Conservation (phyloP, 2,797 vertebrate genomes). For the Gila robusta region DNA sequence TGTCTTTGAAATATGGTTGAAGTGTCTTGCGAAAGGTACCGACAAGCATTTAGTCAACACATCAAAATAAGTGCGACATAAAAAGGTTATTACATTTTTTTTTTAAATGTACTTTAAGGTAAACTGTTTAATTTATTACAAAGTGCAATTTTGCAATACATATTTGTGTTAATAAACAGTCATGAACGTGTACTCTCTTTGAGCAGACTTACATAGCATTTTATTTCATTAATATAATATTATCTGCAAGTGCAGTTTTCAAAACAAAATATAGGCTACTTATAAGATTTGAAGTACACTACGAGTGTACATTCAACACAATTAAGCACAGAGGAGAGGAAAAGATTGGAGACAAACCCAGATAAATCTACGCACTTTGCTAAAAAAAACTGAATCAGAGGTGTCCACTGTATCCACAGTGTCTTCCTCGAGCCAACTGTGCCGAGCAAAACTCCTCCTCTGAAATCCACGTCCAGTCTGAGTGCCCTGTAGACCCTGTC, state of each 20-base stretch:
- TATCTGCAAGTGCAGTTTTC: neutral
- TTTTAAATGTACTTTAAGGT: neutral
- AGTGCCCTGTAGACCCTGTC: slow-evolving; percentile 81
- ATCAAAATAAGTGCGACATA: neutral
- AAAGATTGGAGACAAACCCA: neutral
- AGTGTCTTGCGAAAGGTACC: neutral
- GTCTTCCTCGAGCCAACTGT: slow-evolving; percentile 93
- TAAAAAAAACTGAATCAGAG: slow-evolving; percentile 91
- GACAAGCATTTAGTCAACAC: neutral
- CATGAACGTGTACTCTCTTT: neutral
- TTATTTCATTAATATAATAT: neutral
- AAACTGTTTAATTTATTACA: neutral
- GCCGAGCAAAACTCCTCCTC: slow-evolving; percentile 87
- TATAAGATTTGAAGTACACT: neutral
- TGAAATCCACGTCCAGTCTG: slow-evolving; percentile 76
- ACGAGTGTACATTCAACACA: neutral
- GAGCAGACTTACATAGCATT: neutral
- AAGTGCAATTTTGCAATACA: neutral
- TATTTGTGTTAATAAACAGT: neutral
- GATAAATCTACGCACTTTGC: slow-evolving; percentile 84
- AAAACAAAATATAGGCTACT: neutral
- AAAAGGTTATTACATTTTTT: neutral
- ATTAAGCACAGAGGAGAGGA: neutral
- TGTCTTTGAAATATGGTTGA: neutral
- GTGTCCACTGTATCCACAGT: slow-evolving; percentile 85